Base-by-base conservation (phyloP, 2,888 invertebrate genomes). In the Polymixis flavicincta region DNA sequence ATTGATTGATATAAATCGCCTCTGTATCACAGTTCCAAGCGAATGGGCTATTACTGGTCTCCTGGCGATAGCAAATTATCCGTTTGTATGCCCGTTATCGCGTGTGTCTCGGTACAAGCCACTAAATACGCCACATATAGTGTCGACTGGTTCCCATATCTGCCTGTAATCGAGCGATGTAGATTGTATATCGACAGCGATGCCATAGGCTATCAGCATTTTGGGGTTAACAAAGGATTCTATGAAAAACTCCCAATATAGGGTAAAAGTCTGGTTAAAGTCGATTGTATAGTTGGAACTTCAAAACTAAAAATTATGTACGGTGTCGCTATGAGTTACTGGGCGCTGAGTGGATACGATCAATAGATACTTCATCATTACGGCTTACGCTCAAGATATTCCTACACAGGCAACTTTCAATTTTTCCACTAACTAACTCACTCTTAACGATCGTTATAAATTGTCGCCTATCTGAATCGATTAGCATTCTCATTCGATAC, bases 321-420 rank as follows among this genome's bases (percentile, higher is more conserved):
- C n/a, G 78, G 77, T 80, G 74, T 74, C 85, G 52, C 65, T 71
- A 42, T 78, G 80, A 84, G 83, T 74, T 81, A 84, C 83, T 45
- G 77, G 80, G 74, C 55, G 82, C 67, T 74, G 80, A 85, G 81
- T 83, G 73, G 80, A 81, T 68, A 55, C 81, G 82, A 86, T 87
- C 87, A 85, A 88, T 83, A 84, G 73, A 76, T 79, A 86, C 85
- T 88, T 83, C 87, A 86, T 89, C 89, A 88, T 85, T 81, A 81
- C 66, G 80, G 87, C 85, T 87, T 89, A 88, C 25, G 50, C 66
- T 68, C 61, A 74, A 76, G 75, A 81, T 77, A 82, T 79, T 71
- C 57, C 60, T 54, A 74, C 54, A 76, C 74, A 71, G n/a, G 37
- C 66, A 52, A 74, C 59, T 65, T 80, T 74, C 8, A 55, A 75